Evolutionary conservation across 2,797 vertebrate species (phyloP).

Genomic region (Syndactyla subalaris): DNA sequence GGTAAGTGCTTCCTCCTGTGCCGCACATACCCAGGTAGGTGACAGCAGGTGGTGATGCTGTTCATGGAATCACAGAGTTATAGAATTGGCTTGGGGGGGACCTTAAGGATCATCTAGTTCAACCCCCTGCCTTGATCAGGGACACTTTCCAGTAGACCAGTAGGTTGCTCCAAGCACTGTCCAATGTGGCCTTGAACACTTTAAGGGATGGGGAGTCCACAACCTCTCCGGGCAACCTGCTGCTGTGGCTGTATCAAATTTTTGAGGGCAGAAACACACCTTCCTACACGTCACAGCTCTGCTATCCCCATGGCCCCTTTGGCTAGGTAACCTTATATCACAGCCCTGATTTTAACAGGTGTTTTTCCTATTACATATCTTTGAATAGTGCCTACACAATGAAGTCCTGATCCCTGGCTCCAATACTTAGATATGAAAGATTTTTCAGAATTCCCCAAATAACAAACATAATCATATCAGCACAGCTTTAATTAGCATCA

Average conservation of each 20-base stretch:
- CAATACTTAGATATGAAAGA: background rate
- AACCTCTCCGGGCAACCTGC: rapidly evolving
- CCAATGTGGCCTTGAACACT: background rate
- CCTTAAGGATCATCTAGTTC: background rate
- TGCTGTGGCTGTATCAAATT: background rate
- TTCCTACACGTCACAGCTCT: background rate
- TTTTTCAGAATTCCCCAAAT: slow-evolving; percentile 36
- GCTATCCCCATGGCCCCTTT: background rate
- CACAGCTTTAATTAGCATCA: slow-evolving; percentile 46
- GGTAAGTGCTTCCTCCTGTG: background rate
- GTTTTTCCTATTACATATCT: background rate
- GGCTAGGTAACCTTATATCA: background rate
- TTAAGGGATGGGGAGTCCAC: background rate
- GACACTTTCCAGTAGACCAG: background rate
- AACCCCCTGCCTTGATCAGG: background rate
- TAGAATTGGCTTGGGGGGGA: background rate
- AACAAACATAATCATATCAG: slow-evolving; percentile 49
- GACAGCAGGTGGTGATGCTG: background rate
- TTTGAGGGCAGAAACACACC: rapidly evolving
- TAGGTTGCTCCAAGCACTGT: background rate
- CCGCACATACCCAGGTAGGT: background rate
- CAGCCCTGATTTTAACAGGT: background rate
- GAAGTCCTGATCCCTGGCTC: background rate
- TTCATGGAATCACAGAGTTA: background rate
- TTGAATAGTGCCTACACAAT: background rate